Evolutionary conservation across 2,113 vertebrate genomes (phyloP).

Genomic region (Xenus cinereus): DNA sequence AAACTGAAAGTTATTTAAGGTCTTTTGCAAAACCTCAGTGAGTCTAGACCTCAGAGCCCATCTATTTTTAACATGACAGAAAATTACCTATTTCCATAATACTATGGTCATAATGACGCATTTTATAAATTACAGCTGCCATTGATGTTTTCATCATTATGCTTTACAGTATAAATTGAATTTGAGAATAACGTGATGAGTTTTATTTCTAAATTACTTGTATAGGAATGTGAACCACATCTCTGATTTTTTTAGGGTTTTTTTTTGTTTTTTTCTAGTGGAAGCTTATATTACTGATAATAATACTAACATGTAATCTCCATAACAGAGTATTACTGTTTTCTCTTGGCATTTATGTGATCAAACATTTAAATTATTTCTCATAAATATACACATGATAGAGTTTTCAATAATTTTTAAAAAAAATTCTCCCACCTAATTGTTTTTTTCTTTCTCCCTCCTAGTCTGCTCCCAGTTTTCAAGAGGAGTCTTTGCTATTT

Average conservation of each 20-base stretch:
- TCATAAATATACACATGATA: background rate
- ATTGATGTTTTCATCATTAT: background rate
- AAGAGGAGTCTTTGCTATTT: constrained; percentile 98
- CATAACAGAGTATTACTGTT: background rate
- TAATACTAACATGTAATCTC: background rate
- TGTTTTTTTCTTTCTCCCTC: constrained; percentile 21
- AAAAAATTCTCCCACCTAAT: background rate
- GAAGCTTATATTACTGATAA: background rate
- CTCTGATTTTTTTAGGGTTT: background rate
- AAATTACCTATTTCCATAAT: background rate
- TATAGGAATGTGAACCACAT: background rate
- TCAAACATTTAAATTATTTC: background rate
- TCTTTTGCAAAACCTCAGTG: background rate
- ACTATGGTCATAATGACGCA: background rate
- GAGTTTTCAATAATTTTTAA: background rate
- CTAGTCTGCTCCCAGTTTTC: constrained; percentile 99
- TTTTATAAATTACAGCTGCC: background rate
- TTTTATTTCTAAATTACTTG: background rate
- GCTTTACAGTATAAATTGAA: background rate
- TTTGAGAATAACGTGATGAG: background rate
- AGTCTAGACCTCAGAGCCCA: background rate
- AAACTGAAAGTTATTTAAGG: background rate
- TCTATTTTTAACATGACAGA: background rate
- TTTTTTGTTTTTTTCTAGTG: background rate
- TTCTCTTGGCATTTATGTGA: background rate